These are phyloP conservation scores for Aurelia aurita DNA, from an alignment of 30 jellyfish, hydroid and myxozoan genomes.

Conservation along the genomic window DNA sequence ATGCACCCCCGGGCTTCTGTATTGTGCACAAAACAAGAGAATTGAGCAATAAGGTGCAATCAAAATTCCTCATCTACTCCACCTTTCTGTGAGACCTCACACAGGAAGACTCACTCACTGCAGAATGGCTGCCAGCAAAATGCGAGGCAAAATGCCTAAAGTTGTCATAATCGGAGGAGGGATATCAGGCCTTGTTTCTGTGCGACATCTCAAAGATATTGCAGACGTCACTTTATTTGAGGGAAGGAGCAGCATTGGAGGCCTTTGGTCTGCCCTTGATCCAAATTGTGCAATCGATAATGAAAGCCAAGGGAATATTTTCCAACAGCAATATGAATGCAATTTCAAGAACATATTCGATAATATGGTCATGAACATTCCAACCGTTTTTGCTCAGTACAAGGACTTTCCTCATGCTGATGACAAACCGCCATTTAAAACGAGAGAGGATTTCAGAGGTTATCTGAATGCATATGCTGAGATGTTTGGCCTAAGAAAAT, in stretches of 20 bases:
- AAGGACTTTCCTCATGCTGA: conserved; percentile 38
- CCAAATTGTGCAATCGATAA: conserved; percentile 24
- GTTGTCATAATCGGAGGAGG: conserved; percentile 57
- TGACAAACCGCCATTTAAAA: conserved; percentile 11
- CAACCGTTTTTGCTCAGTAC: conserved; percentile 30
- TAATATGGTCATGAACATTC: conserved; percentile 28
- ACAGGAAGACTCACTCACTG: too few species aligned
- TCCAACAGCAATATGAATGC: conserved; percentile 24
- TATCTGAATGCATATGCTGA: conserved; percentile 19
- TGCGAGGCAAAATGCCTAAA: conserved; percentile 6
- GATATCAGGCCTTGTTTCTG: conserved; percentile 26
- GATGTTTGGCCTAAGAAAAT: conserved; percentile 1
- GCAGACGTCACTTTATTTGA: conserved; percentile 29
- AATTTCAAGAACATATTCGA: conserved; percentile 36
- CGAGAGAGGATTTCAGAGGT: conserved; percentile 33
- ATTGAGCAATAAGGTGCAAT: too few species aligned
- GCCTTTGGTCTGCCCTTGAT: conserved; percentile 41
- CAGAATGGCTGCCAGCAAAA: too few species aligned
- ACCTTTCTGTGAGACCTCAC: too few species aligned
- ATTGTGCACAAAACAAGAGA: too few species aligned
- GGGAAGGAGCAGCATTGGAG: conserved; percentile 32
- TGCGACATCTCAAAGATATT: conserved; percentile 36
- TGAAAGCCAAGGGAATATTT: conserved; percentile 9
- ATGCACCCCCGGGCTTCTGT: too few species aligned
- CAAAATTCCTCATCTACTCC: too few species aligned